Conservation (phyloP, 2,797 vertebrate genomes). For the Urocyon cinereoargenteus region DNA sequence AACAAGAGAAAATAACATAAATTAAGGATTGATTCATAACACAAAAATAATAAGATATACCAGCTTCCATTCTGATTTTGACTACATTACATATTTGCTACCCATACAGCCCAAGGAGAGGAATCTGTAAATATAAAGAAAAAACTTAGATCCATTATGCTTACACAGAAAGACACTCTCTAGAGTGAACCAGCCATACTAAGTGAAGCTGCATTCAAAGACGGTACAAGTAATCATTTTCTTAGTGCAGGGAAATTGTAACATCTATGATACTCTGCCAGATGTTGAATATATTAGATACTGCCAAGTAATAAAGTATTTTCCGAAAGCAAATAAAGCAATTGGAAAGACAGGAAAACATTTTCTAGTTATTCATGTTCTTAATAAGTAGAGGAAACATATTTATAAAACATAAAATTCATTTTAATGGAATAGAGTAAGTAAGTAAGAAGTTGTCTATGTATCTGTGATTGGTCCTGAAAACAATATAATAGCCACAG, state of each 20-base stretch:
- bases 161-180: background rate
- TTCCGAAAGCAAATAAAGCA: slow-evolving; percentile 50
- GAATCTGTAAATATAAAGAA: background rate
- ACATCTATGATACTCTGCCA: background rate
- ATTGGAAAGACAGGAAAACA: slow-evolving; percentile 30
- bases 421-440: background rate
- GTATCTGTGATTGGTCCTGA: background rate
- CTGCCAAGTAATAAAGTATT: background rate
- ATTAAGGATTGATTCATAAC: background rate
- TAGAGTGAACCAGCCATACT: background rate
- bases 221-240: slow-evolving; percentile 27
- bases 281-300: slow-evolving; percentile 25
- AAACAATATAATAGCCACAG: slow-evolving; percentile 13
- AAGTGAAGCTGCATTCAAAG: background rate
- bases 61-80: background rate
- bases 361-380: background rate
- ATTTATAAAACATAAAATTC: slow-evolving; percentile 30
- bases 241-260: background rate
- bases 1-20: background rate
- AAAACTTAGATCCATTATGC: background rate
- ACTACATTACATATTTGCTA: background rate
- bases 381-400: background rate
- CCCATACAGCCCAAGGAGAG: background rate
- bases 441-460: background rate
- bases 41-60: background rate